phyloP scores from a whole-genome alignment of 2,797 vertebrate genomes.

The Pagetopsis macropterus region DNA sequence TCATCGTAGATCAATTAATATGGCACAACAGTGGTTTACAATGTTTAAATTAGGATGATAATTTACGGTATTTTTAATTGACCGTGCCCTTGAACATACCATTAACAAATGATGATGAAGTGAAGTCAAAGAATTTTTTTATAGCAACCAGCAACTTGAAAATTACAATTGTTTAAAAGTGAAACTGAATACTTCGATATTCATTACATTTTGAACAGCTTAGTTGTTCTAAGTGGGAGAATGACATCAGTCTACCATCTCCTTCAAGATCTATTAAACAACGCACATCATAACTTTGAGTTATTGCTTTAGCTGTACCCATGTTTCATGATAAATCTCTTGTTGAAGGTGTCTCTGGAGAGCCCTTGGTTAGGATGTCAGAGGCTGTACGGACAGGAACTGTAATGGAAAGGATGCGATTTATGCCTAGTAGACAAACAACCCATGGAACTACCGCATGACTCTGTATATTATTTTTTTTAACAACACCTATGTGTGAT shows the following conservation, averaged over 20 bases:
- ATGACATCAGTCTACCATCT: constrained; percentile 41
- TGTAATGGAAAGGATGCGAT: constrained; percentile 55
- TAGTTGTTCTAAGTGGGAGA: constrained; percentile 26
- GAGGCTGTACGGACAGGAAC: constrained; percentile 40
- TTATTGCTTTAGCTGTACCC: constrained; percentile 44
- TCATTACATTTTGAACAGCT: constrained; percentile 21
- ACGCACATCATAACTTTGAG: constrained; percentile 52
- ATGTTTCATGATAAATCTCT: constrained; percentile 60
- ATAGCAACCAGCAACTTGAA: constrained; percentile 10
- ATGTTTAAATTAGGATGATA: not conserved
- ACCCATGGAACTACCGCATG: constrained; percentile 2
- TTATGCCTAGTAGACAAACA: constrained; percentile 52
- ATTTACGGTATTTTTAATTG: not conserved
- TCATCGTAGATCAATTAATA: not conserved
- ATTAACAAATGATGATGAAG: not conserved
- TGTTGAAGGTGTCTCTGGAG: constrained; percentile 56
- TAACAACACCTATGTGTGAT: constrained; percentile 36
- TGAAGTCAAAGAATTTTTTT: constrained; percentile 1
- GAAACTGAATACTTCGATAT: constrained; percentile 6
- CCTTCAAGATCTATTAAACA: constrained; percentile 45
- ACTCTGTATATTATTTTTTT: constrained; percentile 36
- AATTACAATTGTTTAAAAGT: not conserved
- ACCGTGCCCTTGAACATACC: not conserved
- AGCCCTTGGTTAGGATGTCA: constrained; percentile 50
- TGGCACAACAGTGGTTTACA: not conserved